Evolutionary conservation across 2,113 vertebrate genomes (phyloP), one percentile per base, ranked within the genome.

Genomic region (Scatophagus argus): DNA sequence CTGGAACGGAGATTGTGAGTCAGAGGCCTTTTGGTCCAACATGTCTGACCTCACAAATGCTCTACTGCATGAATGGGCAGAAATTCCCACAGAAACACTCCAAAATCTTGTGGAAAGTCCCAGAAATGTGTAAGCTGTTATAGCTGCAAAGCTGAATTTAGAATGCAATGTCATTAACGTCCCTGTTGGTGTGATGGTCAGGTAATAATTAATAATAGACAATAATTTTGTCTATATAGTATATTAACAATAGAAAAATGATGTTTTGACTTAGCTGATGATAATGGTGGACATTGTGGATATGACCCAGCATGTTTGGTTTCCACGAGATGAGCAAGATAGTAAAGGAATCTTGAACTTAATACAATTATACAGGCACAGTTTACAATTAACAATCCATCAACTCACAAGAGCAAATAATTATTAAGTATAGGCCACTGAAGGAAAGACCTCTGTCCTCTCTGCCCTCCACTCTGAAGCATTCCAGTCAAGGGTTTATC

Each of bases 401-500:
- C 3, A 10, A 27, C 2, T 51, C 27, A 60, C 32, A 19, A 49
- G 29, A 68, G 11, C 39, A 43, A 55, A 36, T 16, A 21, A 73
- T 51, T 1, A 31, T 41, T 8, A 36, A 16, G 14, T n/a, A 74
- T 1, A 29, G 5, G 31, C 16, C 8, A 41, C 63, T 46, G 17
- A 36, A 46, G 31, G 25, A 59, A 46, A 34, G 16, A 55, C 54
- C 39, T 9, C 29, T 27, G 80, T 77, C 82, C 74, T 84, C 81
- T 36, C 32, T 84, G 65, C 66, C 74, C 47, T 81, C 58, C 51
- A 43, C 61, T 84, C 49, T 65, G 3, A 27, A 74, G 51, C 66
- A 87, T 77, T 78, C 74, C 81, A 74, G 59, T 68, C 61, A 67
- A 85, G 70, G 86, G 58, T 85, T 87, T 88, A 88, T 86, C 71